Conservation (phyloP, 2,888 invertebrate genomes). For the Timema cristinae region DNA sequence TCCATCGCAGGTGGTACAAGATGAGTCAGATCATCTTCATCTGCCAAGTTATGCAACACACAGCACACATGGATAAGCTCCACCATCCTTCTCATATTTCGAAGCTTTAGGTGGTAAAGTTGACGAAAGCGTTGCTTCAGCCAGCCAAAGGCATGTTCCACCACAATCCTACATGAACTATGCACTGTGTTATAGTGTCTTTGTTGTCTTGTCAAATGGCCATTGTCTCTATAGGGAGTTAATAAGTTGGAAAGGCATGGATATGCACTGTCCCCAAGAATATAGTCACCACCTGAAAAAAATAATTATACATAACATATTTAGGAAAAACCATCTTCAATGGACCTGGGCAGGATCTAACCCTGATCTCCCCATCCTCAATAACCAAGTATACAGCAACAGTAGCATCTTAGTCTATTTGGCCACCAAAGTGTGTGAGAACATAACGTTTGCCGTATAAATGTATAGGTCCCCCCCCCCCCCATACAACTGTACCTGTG, state of each 20-base stretch:
- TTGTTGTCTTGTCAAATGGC: constrained; percentile 25
- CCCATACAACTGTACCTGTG: no score
- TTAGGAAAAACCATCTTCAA: no score
- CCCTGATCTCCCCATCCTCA: no score
- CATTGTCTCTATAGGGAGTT: constrained; percentile 31
- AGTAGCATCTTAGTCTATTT: no score
- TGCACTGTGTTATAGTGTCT: constrained; percentile 18
- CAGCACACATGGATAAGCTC: background rate
- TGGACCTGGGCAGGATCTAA: no score
- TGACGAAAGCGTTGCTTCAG: background rate
- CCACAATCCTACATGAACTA: background rate
- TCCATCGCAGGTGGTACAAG: background rate
- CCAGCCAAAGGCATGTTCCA: constrained; percentile 1
- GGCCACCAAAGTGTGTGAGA: no score
- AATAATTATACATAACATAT: background rate
- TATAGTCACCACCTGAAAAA: constrained; percentile 20
- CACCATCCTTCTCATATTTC: constrained; percentile 2
- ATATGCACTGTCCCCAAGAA: constrained; percentile 34
- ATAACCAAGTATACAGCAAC: no score
- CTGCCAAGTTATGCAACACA: constrained; percentile 8
- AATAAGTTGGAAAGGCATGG: constrained; percentile 29
- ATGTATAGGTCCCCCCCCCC: no score
- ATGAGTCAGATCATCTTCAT: background rate
- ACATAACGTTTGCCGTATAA: no score
- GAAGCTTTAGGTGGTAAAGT: background rate